Evolutionary conservation across 2,113 vertebrate species (phyloP).

Genomic region (Diphyllodes magnificus): DNA sequence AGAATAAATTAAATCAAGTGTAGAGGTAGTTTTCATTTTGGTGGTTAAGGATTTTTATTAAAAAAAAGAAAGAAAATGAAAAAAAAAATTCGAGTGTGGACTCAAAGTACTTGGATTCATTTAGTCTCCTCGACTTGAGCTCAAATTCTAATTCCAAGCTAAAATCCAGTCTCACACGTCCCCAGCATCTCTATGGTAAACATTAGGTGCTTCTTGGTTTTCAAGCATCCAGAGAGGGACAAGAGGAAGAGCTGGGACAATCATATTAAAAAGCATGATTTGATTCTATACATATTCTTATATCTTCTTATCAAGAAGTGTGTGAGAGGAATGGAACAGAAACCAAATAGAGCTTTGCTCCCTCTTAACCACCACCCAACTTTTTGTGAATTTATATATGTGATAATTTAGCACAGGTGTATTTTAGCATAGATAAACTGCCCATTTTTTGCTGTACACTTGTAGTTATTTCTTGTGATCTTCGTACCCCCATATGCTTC

Average conservation of each 20-base stretch:
- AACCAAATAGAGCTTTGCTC: background rate
- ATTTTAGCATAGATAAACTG: background rate
- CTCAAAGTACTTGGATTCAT: background rate
- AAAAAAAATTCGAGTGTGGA: background rate
- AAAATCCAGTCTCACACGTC: background rate
- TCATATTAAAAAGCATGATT: background rate
- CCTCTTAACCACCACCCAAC: background rate
- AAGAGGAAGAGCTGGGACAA: background rate
- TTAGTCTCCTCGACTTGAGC: background rate
- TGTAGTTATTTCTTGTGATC: background rate
- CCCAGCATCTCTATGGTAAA: background rate
- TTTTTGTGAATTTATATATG: background rate
- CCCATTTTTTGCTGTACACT: background rate
- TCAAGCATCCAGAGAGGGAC: background rate
- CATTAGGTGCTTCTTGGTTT: background rate
- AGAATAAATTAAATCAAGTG: conserved; percentile 28
- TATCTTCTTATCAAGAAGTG: background rate
- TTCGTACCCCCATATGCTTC: background rate
- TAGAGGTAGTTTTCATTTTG: background rate
- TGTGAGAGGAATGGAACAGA: background rate
- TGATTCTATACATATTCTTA: background rate
- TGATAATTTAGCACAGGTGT: background rate
- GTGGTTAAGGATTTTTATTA: background rate
- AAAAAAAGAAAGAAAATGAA: background rate
- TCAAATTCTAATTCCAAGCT: background rate